Evolutionary conservation across 2,113 vertebrate species (phyloP).

Genomic region (Spermophilus dauricus): DNA sequence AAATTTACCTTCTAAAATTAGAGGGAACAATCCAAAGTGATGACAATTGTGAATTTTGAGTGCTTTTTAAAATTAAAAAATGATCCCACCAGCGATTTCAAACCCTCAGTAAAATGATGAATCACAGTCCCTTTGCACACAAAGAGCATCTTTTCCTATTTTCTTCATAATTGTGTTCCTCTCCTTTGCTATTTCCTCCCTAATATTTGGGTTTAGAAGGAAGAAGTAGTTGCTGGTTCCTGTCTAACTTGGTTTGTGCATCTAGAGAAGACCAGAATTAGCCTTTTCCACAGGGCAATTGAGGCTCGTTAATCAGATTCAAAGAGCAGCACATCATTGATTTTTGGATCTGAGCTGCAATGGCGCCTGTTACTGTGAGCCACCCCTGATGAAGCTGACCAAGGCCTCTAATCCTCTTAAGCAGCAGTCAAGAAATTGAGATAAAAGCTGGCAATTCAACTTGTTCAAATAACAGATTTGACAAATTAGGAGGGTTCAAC

Average conservation of each 20-base stretch:
- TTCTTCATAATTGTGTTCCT: background rate
- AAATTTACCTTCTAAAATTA: background rate
- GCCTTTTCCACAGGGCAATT: slow-evolving; percentile 74
- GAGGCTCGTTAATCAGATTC: slow-evolving; percentile 85
- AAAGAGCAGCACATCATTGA: slow-evolving; percentile 87
- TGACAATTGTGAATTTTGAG: background rate
- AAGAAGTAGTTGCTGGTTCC: background rate
- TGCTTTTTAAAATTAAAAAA: slow-evolving; percentile 7
- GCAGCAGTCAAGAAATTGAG: slow-evolving; percentile 87
- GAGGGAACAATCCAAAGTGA: background rate
- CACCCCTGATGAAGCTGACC: slow-evolving; percentile 80
- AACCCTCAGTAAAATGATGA: background rate
- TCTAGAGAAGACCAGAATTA: slow-evolving; percentile 76
- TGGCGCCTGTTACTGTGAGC: slow-evolving; percentile 86
- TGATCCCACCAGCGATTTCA: background rate
- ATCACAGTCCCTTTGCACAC: background rate
- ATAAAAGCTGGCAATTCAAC: slow-evolving; percentile 88
- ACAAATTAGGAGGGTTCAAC: slow-evolving; percentile 83
- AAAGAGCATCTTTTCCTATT: background rate
- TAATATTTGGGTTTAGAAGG: slow-evolving; percentile 49
- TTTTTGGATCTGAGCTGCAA: slow-evolving; percentile 86
- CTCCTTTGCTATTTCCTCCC: background rate
- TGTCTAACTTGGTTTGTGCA: slow-evolving; percentile 69
- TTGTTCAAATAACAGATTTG: slow-evolving; percentile 85
- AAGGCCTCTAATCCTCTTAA: slow-evolving; percentile 90